Base-by-base conservation (phyloP, 2,113 vertebrate genomes). In the Cyanocitta stelleri region DNA sequence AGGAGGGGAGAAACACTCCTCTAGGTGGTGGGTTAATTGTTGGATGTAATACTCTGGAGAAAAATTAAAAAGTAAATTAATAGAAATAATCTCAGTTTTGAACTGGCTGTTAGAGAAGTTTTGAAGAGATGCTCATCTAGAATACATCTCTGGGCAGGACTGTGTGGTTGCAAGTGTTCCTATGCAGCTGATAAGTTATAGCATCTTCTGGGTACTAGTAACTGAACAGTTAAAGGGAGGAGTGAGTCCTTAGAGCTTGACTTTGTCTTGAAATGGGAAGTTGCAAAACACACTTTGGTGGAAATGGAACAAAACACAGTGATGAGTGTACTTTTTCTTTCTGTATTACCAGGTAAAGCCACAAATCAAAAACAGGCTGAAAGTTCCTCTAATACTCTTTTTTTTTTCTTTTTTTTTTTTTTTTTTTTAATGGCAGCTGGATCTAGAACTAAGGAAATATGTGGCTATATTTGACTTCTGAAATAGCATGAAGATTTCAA, bases 131-230 rank as follows among this genome's bases (percentile, higher is more conserved):
- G 22, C 4, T 39, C 4, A 24, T 39, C 21, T 30, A 41, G n/a
- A 67, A 11, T 10, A 4, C 33, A 21, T 7, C 29, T 46, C 3
- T 3, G 41, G 20, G 5, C 29, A 83, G 61, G 16, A 30, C n/a
- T n/a, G 6, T 32, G 35, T 33, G 27, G 5, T 63, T 77, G 35
- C 5, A 62, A 1, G 29, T 10, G 13, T 41, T n/a, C 10, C 61
- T 78, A 3, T 2, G 1, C 7, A 11, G 10, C 8, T 72, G 52
- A 16, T 24, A 26, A 46, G 0, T 4, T 16, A 12, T 10, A 83
- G 17, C 23, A 37, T 49, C 71, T 77, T 80, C 44, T 21, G 46
- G 7, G 7, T 44, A 9, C 13, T 19, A 33, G 37, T 10, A 63
- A 17, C 11, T 54, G 24, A 13, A 13, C 8, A 3, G 3, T 29